Conservation (phyloP, 2,888 invertebrate genomes). For the Phalangium opilio region DNA sequence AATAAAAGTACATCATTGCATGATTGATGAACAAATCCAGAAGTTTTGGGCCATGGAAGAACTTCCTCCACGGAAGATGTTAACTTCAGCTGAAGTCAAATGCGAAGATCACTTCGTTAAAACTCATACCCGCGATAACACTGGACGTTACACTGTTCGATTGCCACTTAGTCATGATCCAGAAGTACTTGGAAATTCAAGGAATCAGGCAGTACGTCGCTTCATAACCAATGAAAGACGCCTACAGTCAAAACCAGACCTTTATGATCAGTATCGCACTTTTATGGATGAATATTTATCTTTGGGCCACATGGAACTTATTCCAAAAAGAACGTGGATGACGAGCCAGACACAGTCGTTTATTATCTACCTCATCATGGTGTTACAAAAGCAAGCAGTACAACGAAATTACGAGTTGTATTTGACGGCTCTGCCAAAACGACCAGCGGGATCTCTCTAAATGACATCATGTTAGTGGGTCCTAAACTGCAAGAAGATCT, state of each 20-base stretch:
- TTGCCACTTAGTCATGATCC: constrained; percentile 8
- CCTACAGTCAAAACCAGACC: background rate
- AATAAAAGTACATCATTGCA: background rate
- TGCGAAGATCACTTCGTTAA: constrained; percentile 21
- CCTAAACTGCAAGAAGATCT: constrained; percentile 27
- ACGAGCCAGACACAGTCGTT: constrained; percentile 11
- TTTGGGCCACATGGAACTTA: constrained; percentile 19
- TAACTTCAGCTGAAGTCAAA: constrained; percentile 19
- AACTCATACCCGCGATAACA: constrained; percentile 15
- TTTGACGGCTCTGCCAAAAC: constrained; percentile 14
- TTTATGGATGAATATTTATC: constrained; percentile 11
- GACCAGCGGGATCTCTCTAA: constrained; percentile 22
- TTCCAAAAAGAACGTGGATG: constrained; percentile 16
- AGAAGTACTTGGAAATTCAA: background rate
- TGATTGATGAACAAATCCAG: background rate
- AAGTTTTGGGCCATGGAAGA: constrained; percentile 23
- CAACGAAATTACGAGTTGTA: constrained; percentile 16
- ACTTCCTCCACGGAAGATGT: constrained; percentile 7
- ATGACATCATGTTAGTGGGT: constrained; percentile 25
- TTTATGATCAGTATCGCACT: background rate
- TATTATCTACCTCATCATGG: constrained; percentile 16
- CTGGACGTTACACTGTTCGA: constrained; percentile 22
- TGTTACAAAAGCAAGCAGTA: constrained; percentile 13
- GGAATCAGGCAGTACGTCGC: background rate
- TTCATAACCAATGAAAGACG: background rate